Evolutionary conservation across 2,113 vertebrate species (phyloP).

Genomic region (Cyprinodon brontotheroides): DNA sequence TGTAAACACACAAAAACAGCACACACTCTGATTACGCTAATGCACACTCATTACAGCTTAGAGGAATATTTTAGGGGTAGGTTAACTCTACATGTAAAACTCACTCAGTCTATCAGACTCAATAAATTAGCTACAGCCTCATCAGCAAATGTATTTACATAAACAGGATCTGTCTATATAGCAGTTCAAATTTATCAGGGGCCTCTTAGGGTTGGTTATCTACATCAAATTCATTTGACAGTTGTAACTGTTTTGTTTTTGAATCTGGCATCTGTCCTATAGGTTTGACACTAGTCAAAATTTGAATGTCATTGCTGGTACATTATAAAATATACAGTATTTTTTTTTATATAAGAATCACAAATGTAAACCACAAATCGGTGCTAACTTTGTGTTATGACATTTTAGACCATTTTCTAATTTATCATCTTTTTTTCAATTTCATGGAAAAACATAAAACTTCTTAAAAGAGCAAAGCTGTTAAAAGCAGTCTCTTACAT

Average conservation of each 20-base stretch:
- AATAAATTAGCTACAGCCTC: slow-evolving; percentile 36
- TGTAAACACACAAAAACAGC: slow-evolving; percentile 1
- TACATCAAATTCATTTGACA: neutral
- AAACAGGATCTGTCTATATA: slow-evolving; percentile 24
- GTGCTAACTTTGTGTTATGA: too few relatives aligned
- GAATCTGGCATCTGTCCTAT: neutral
- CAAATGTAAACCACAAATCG: too few relatives aligned
- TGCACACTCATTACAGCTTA: slow-evolving; percentile 31
- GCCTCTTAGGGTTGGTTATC: neutral
- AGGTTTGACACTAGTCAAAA: too few relatives aligned
- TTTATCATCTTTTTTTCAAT: too few relatives aligned
- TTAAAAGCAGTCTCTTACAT: too few relatives aligned
- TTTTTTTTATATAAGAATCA: too few relatives aligned
- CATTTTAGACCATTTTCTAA: too few relatives aligned
- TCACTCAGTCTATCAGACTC: slow-evolving; percentile 29
- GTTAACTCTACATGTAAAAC: slow-evolving; percentile 35
- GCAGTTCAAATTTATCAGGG: neutral
- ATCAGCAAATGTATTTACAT: slow-evolving; percentile 31
- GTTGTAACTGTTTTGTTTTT: neutral
- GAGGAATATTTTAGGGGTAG: slow-evolving; percentile 34
- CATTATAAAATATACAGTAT: too few relatives aligned
- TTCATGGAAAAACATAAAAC: too few relatives aligned
- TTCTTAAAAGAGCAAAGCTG: too few relatives aligned
- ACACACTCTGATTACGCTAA: slow-evolving; percentile 40
- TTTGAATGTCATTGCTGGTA: too few relatives aligned